A percentile compares a stretch with the other conserved stretches of the same genome.
These are phyloP conservation scores for Epirrhoe alternata DNA, from an alignment of 2,888 invertebrate species.

Conservation along the genomic window DNA sequence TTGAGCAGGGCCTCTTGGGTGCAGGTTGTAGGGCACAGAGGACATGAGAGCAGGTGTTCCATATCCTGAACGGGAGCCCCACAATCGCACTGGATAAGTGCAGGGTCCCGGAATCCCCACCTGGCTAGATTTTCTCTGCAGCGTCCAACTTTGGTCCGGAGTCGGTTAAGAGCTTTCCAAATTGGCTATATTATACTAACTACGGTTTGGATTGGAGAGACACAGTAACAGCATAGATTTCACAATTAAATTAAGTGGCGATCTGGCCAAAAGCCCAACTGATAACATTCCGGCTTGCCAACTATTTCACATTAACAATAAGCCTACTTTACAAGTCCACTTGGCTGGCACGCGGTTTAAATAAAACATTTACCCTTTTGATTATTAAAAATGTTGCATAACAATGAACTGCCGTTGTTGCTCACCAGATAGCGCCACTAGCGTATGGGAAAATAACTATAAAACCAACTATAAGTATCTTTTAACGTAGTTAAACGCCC, in stretches of 20 bases:
- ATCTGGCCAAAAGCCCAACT: slow-evolving; percentile 36
- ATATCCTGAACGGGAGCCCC: too few relatives aligned
- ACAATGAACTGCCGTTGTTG: not conserved
- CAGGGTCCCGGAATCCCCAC: too few relatives aligned
- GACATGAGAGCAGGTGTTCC: too few relatives aligned
- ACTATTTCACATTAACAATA: slow-evolving; percentile 37
- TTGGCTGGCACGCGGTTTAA: slow-evolving; percentile 25
- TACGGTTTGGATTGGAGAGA: not conserved
- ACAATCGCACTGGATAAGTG: too few relatives aligned
- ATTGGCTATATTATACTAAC: not conserved
- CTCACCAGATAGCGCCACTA: not conserved
- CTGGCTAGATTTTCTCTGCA: too few relatives aligned
- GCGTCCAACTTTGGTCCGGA: too few relatives aligned
- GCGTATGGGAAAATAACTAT: too few relatives aligned
- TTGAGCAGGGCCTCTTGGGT: too few relatives aligned
- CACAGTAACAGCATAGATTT: slow-evolving; percentile 20
- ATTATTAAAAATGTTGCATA: not conserved
- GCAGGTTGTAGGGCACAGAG: too few relatives aligned
- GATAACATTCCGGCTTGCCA: slow-evolving; percentile 30
- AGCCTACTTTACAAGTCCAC: slow-evolving; percentile 34
- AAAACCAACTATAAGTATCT: too few relatives aligned
- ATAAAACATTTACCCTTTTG: slow-evolving; percentile 14
- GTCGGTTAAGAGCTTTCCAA: too few relatives aligned
- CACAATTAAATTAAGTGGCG: slow-evolving; percentile 36
- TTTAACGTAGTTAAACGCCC: too few relatives aligned